Percentiles rank a stretch among this genome's conserved stretches.
phyloP scores from a whole-genome alignment of 2,113 vertebrate genomes.

The Leptobrachium ailaonicum region DNA sequence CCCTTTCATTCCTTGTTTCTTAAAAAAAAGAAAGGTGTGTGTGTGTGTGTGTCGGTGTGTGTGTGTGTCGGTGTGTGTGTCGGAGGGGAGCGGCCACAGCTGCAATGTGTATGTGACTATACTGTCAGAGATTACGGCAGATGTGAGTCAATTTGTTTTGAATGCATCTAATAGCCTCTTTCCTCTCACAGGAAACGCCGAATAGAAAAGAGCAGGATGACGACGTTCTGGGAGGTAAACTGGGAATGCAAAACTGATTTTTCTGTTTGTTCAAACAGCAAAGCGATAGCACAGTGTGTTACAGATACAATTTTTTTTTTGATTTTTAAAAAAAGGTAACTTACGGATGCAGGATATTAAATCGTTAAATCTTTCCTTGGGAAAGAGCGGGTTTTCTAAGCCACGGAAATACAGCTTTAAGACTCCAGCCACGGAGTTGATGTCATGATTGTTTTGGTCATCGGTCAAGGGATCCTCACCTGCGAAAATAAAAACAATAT shows the following conservation, averaged over 20 bases:
- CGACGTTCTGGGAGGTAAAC: conserved; percentile 2
- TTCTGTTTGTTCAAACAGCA: too few relatives aligned
- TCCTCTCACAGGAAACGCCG: conserved; percentile 55
- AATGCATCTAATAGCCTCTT: conserved; percentile 47
- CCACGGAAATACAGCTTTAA: conserved; percentile 97
- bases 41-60: neutral
- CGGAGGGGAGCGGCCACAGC: conserved; percentile 54
- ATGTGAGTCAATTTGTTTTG: conserved; percentile 56
- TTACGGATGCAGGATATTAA: conserved; percentile 96
- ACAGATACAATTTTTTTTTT: too few relatives aligned
- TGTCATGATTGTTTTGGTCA: conserved; percentile 95
- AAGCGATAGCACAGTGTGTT: too few relatives aligned
- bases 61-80: too few relatives aligned
- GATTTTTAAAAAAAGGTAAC: conserved; percentile 53
- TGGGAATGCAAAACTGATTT: neutral
- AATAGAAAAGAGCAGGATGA: conserved; percentile 31
- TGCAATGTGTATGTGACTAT: conserved; percentile 63
- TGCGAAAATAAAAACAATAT: conserved; percentile 59
- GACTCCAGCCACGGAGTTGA: conserved; percentile 96
- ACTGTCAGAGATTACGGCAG: conserved; percentile 51
- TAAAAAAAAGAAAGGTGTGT: conserved; percentile 2
- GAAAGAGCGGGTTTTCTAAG: conserved; percentile 96
- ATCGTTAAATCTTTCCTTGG: conserved; percentile 97
- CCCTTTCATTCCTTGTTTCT: neutral
- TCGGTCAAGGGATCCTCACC: conserved; percentile 96